These are phyloP conservation scores for Leistus spinibarbis DNA, from an alignment of 2,888 invertebrate species.

Conservation along the genomic window DNA sequence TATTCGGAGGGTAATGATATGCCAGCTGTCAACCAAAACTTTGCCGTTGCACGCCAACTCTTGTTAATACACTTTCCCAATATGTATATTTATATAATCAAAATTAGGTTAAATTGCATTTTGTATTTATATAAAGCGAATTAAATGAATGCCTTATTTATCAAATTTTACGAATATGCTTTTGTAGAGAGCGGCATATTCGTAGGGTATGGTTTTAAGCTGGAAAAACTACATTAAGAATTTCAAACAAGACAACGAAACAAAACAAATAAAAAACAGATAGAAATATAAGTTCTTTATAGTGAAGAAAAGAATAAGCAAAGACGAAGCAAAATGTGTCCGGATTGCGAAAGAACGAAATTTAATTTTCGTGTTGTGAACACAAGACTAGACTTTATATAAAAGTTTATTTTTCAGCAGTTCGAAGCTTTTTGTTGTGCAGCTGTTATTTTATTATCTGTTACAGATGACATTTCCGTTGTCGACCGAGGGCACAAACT, in stretches of 20 bases:
- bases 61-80: no score
- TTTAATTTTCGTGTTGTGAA: slow-evolving; percentile 29
- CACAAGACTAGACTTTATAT: slow-evolving; percentile 24
- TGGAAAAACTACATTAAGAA: slow-evolving; percentile 5
- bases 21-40: no score
- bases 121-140: background rate
- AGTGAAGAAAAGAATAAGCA: slow-evolving; percentile 13
- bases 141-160: background rate
- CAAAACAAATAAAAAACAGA: slow-evolving; percentile 15
- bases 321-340: slow-evolving; percentile 6
- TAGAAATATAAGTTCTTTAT: slow-evolving; percentile 15
- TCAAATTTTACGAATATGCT: background rate
- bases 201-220: background rate
- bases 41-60: no score
- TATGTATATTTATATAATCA: background rate
- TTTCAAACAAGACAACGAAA: slow-evolving; percentile 11
- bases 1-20: no score
- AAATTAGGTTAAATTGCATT: background rate
- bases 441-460: slow-evolving; percentile 35
- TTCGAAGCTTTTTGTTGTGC: slow-evolving; percentile 23
- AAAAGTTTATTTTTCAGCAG: slow-evolving; percentile 32
- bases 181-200: background rate
- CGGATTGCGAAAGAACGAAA: slow-evolving; percentile 20
- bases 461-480: slow-evolving; percentile 30
- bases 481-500: background rate